Conservation (phyloP, 2,113 vertebrate genomes). For the Dicerorhinus sumatrensis region DNA sequence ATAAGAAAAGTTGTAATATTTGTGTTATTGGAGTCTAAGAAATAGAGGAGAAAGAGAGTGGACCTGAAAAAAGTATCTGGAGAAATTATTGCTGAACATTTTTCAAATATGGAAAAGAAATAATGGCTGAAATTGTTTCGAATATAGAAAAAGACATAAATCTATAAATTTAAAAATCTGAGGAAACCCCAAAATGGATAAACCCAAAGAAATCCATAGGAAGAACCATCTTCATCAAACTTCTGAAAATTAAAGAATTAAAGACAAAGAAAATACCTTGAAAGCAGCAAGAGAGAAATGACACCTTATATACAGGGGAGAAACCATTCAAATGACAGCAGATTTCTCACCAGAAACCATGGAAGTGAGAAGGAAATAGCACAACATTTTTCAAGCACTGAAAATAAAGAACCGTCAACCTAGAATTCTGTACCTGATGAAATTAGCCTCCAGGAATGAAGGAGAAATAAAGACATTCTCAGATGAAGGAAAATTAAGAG, state of each 20-base stretch:
- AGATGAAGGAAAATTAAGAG: background rate
- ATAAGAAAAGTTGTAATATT: background rate
- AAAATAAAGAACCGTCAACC: background rate
- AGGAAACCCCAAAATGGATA: background rate
- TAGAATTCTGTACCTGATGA: background rate
- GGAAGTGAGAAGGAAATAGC: background rate
- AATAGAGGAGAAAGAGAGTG: background rate
- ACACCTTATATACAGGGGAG: background rate
- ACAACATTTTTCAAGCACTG: background rate
- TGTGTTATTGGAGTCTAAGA: background rate
- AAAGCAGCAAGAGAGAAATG: slow-evolving; percentile 2
- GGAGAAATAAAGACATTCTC: background rate
- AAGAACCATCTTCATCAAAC: background rate
- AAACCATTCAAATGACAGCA: background rate
- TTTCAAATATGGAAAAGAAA: slow-evolving; percentile 27
- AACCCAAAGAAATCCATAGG: background rate
- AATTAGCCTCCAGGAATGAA: slow-evolving; percentile 15
- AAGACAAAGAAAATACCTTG: background rate
- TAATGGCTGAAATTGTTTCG: background rate
- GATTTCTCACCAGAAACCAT: background rate
- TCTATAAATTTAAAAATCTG: background rate
- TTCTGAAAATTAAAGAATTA: slow-evolving; percentile 10
- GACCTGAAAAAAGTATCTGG: background rate
- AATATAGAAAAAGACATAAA: background rate
- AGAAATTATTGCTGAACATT: background rate